Evolutionary conservation across 2,797 vertebrate genomes (phyloP).

Genomic region (Alca torda): DNA sequence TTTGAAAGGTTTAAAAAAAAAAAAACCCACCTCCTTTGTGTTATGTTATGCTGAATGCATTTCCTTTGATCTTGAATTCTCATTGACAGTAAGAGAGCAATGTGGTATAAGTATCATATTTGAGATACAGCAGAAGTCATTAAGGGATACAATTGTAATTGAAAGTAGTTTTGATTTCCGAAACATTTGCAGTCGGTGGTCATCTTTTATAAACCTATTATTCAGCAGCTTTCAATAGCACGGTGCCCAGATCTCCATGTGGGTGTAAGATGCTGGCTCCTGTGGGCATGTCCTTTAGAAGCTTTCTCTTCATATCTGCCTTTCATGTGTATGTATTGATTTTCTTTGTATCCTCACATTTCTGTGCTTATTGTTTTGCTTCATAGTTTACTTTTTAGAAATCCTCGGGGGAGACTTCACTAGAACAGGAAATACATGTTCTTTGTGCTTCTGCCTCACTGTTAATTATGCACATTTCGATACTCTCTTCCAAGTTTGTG

Average conservation of each 20-base stretch:
- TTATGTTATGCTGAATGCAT: not conserved
- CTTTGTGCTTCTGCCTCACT: not conserved
- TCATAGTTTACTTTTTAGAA: not conserved
- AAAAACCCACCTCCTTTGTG: not conserved
- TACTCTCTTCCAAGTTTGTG: not conserved
- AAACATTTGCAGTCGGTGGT: not conserved
- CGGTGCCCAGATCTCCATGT: not conserved
- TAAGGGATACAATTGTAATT: not conserved
- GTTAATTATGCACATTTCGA: not conserved
- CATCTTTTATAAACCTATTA: not conserved
- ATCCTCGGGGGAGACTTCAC: not conserved
- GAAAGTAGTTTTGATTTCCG: not conserved
- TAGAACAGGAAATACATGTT: not conserved
- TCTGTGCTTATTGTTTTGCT: not conserved
- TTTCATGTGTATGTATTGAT: not conserved
- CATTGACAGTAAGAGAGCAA: not conserved
- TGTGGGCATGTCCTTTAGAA: not conserved
- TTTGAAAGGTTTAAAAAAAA: not conserved
- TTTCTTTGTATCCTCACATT: not conserved
- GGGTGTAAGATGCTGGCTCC: not conserved
- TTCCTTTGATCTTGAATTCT: slow-evolving; percentile 24
- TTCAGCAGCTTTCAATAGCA: not conserved
- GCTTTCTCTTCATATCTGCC: not conserved
- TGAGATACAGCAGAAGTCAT: not conserved
- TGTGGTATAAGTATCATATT: not conserved